phyloP scores from a whole-genome alignment of 2,888 invertebrate species.

The Tenthredo scrophulariae region DNA sequence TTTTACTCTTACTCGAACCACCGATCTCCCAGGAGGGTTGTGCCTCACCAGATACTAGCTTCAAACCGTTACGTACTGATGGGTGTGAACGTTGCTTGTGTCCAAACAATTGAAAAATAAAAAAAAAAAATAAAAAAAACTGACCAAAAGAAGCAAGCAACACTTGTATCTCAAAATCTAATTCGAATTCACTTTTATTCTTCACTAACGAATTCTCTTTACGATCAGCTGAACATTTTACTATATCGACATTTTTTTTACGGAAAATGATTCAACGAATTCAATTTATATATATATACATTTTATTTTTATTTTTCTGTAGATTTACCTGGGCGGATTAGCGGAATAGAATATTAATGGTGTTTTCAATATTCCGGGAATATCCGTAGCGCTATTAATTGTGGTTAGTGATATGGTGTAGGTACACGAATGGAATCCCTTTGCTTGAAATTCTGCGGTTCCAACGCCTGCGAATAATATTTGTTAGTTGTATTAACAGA shows the following conservation, averaged over 20 bases:
- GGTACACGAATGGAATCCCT: slow-evolving; percentile 2
- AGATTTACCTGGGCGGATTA: background rate
- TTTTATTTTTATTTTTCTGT: background rate
- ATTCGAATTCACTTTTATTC: no score
- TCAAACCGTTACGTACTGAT: slow-evolving; percentile 12
- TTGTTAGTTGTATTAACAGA: background rate
- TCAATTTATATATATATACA: no score
- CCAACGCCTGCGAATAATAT: background rate
- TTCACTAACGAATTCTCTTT: no score
- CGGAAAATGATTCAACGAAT: no score
- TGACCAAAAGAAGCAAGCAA: no score
- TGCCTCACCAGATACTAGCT: slow-evolving; percentile 39
- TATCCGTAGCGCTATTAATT: background rate
- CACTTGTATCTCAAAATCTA: no score
- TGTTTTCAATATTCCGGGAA: background rate
- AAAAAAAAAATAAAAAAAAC: background rate
- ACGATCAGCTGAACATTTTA: no score
- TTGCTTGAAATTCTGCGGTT: slow-evolving; percentile 16
- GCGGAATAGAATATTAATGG: background rate
- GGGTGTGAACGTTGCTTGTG: background rate
- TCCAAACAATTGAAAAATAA: background rate
- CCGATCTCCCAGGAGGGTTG: slow-evolving; percentile 29
- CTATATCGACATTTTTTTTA: no score
- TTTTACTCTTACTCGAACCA: slow-evolving; percentile 30
- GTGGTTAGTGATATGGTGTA: slow-evolving; percentile 1